These are phyloP conservation scores for Pachliopta kotzebuea DNA, from an alignment of 2,888 invertebrate species.

Conservation along the genomic window DNA sequence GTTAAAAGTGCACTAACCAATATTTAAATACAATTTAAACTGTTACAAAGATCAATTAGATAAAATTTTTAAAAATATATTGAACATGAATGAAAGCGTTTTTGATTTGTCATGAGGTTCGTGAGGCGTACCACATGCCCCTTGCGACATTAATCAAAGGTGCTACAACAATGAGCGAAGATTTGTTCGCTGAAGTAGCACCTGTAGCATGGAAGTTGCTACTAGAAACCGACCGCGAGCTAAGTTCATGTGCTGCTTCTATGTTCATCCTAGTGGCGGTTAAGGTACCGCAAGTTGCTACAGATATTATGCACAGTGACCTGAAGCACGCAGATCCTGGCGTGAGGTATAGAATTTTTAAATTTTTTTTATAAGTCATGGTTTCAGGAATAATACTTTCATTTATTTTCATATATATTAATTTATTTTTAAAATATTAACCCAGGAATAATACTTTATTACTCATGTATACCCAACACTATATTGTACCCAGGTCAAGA, in stretches of 20 bases:
- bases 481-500: too few species aligned
- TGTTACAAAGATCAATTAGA: too few species aligned
- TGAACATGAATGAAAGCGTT: too few species aligned
- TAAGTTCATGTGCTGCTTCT: conserved; percentile 91
- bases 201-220: conserved; percentile 97
- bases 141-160: conserved; percentile 93
- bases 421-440: too few species aligned
- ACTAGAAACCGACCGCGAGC: conserved; percentile 94
- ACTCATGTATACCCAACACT: too few species aligned
- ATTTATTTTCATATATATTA: too few species aligned
- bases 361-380: too few species aligned
- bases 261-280: conserved; percentile 96
- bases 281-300: conserved; percentile 92
- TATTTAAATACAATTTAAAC: too few species aligned
- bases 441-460: too few species aligned
- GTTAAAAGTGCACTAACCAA: too few species aligned
- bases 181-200: conserved; percentile 92
- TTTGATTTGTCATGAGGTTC: conserved; percentile 79
- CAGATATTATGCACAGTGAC: conserved; percentile 93
- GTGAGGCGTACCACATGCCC: conserved; percentile 94
- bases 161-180: conserved; percentile 92
- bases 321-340: conserved; percentile 91
- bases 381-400: too few species aligned
- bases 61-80: too few species aligned
- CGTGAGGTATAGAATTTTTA: conserved; percentile 72